Evolutionary conservation across 1,140 invertebrate genomes (phyloP).

Genomic region (Habropoda laboriosa): DNA sequence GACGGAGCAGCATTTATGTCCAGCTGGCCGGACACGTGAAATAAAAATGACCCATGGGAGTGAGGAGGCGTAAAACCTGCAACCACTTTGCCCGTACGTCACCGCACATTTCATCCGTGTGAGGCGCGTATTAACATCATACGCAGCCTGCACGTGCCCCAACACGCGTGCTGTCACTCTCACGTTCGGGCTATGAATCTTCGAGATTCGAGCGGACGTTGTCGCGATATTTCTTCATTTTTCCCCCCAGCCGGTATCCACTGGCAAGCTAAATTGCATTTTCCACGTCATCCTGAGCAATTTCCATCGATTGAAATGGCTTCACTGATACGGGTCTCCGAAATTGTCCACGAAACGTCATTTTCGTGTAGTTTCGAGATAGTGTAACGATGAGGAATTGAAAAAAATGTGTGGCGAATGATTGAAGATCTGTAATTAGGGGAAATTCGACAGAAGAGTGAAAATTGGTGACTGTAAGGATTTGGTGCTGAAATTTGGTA

Average conservation of each 20-base stretch:
- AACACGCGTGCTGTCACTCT: not conserved
- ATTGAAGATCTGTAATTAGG: too few species aligned
- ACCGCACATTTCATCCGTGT: not conserved
- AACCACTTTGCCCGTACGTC: slow-evolving; percentile 4
- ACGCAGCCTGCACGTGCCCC: too few species aligned
- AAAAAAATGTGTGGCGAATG: too few species aligned
- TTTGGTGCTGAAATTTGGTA: too few species aligned
- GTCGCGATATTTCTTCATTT: not conserved
- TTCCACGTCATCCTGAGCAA: not conserved
- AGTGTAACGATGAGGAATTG: too few species aligned
- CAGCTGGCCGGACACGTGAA: not conserved
- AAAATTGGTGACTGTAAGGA: too few species aligned
- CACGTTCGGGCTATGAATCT: not conserved
- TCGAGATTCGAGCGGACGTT: not conserved
- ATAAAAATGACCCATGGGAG: not conserved
- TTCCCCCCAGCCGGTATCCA: not conserved
- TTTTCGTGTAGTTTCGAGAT: too few species aligned
- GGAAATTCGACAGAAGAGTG: too few species aligned
- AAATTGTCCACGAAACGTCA: too few species aligned
- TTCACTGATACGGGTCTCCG: too few species aligned
- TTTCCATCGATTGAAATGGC: not conserved
- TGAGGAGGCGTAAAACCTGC: not conserved
- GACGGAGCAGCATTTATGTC: not conserved
- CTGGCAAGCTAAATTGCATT: not conserved
- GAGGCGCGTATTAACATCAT: too few species aligned